Base-by-base conservation (phyloP, 2,113 vertebrate species). In the Plestiodon gilberti region DNA sequence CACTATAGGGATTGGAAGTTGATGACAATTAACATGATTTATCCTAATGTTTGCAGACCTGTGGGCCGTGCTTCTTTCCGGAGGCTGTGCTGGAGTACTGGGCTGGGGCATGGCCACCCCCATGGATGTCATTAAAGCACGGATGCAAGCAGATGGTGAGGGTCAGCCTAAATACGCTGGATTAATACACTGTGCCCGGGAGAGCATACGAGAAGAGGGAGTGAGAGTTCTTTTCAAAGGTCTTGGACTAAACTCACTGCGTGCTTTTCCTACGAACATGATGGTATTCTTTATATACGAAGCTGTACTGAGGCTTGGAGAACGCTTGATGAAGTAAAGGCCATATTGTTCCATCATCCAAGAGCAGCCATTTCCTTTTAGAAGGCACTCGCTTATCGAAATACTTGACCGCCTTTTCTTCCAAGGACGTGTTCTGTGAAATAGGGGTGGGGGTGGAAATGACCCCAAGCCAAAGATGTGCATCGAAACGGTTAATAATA, bases 111-210 rank as follows among this genome's bases (percentile, higher is more conserved):
- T 98, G 23, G 98, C 94, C 25, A 98, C 98, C 0, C 98, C 98
- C 62, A 97, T 99, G 98, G 98, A 99, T 3, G 98, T 99, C 91
- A 96, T 99, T 92, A 99, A 99, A 90, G 97, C 98, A 0, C 97
- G 98, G 10, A 94, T 99, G 91, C 98, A 99, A 93, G 95, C 91
- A 14, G 98, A 98, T 0, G 97, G 97, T 7, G 91, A 71, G 0
- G 95, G 95, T 7, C 95, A 93, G 85, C 95, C 86, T 87, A 96
- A 92, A 52, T 99, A 98, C 94, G 96, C 81, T 67, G 98, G 98
- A 62, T 95, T 99, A 6, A 4, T 97, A 8, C 98, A 99, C 92
- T 99, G 98, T 6, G 65, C 97, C 38, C 89, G 91, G 14, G 94
- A 97, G 88, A 99, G 98, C 0, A 88, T 96, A 64, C 96, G 94